Evolutionary conservation across 2,113 vertebrate species (phyloP), one percentile per base, ranked within the genome.

Genomic region (Campylorhamphus procurvoides): DNA sequence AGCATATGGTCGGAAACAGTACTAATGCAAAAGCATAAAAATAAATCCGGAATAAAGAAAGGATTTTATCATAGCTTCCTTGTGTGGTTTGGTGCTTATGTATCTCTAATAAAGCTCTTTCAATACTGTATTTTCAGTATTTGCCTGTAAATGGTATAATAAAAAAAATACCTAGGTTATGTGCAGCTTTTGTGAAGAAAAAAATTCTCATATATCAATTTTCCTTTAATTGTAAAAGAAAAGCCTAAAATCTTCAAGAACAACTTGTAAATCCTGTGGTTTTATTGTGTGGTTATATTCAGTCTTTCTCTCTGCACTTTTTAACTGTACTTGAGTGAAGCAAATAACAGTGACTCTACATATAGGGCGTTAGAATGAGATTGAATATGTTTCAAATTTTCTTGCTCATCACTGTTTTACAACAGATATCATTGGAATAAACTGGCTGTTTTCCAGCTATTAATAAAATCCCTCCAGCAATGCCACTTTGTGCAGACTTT

Each of bases 381-480:
- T 94, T 92, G 68, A 84, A 77, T 76, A 89, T 63, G 28, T 79
- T 97, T 96, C 31, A 13, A 78, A 55, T 97, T 96, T 39, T 53
- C 55, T 92, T 94, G 37, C 35, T 89, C 25, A 75, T 94, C 49
- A 59, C 5, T 83, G 39, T 83, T 96, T 97, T 96, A 90, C 40
- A 85, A 35, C 68, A 68, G 86, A 93, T 97, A 94, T 94, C 69
- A 84, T 31, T 46, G 29, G 87, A 86, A 94, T 79, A 83, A 79
- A 31, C 25, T 85, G 6, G 2, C 23, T 76, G 42, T 94, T 69
- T 76, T 69, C 52, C 56, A 96, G 35, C 63, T 94, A 73, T 89
- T 95, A 92, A 50, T 73, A 96, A 96, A 94, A 73, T 83, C 39
- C 75, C 12, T 96, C 14, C 69, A 93, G 84, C 69, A 47, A 40